Conservation (phyloP, 2,888 invertebrate species). For the Pseudoips prasinana region DNA sequence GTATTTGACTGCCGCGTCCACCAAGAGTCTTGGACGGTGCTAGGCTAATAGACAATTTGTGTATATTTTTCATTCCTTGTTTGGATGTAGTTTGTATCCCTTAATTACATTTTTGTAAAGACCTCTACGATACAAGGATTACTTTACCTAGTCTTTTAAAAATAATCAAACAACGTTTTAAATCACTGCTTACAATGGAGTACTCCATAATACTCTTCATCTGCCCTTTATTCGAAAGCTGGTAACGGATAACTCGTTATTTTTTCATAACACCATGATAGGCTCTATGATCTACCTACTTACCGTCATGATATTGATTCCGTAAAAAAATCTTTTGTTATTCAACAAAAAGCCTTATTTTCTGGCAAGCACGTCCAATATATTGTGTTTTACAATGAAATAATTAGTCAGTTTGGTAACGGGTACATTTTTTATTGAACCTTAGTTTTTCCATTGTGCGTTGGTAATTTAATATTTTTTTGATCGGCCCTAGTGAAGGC, state of each 20-base stretch:
- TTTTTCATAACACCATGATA: slow-evolving; percentile 27
- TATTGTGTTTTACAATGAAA: slow-evolving; percentile 70
- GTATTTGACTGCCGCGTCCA: no score
- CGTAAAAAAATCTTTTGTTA: slow-evolving; percentile 65
- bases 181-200: no score
- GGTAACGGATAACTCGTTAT: slow-evolving; percentile 14
- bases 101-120: no score
- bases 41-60: no score
- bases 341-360: slow-evolving; percentile 71
- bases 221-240: no score
- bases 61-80: no score
- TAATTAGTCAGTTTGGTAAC: slow-evolving; percentile 76
- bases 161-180: no score
- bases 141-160: no score
- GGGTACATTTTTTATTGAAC: slow-evolving; percentile 63
- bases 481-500: slow-evolving; percentile 42
- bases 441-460: slow-evolving; percentile 63
- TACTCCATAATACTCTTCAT: no score
- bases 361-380: slow-evolving; percentile 68
- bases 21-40: no score
- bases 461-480: slow-evolving; percentile 80
- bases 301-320: slow-evolving; percentile 65
- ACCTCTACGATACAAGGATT: no score
- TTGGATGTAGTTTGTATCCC: no score
- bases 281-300: slow-evolving; percentile 57